A percentile compares a stretch with the other conserved stretches of the same genome.
Conservation (phyloP, 1,140 invertebrate genomes). For the Dolichoris vasculosae region DNA sequence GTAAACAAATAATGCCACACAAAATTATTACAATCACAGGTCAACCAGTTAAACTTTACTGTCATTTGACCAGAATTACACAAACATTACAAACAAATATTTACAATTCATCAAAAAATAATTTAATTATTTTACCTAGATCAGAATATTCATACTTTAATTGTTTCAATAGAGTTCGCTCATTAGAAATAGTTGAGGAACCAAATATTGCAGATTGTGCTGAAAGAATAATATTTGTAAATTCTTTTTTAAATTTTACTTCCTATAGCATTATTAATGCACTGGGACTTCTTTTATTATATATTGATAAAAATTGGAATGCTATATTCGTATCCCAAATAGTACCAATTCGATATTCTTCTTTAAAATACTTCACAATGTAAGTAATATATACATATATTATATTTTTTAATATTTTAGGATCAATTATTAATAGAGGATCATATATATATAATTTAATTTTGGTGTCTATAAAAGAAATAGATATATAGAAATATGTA, state of each 20-base stretch:
- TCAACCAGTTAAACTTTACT: background rate
- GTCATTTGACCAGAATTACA: background rate
- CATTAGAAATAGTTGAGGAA: constrained; percentile 10
- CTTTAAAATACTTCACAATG: constrained; percentile 25
- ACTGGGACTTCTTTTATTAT: constrained; percentile 83
- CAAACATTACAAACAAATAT: background rate
- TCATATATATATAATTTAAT: no score
- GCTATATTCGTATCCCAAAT: constrained; percentile 74
- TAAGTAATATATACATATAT: constrained; percentile 21
- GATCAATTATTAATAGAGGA: background rate
- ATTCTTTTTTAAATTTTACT: constrained; percentile 81
- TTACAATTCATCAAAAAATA: background rate
- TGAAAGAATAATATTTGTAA: constrained; percentile 79
- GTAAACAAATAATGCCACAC: constrained; percentile 10
- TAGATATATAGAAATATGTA: no score
- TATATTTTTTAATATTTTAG: background rate
- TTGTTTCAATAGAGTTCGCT: constrained; percentile 28
- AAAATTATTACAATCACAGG: constrained; percentile 28
- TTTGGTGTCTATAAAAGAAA: no score
- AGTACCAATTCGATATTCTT: constrained; percentile 54
- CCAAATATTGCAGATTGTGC: constrained; percentile 76
- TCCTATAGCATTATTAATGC: constrained; percentile 81
- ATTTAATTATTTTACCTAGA: constrained; percentile 3
- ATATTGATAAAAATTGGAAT: constrained; percentile 82
- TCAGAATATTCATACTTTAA: constrained; percentile 16